Percentiles rank a stretch among this genome's conserved stretches.
Evolutionary conservation across 2,797 vertebrate genomes (phyloP).

Genomic region (Dryobates pubescens): DNA sequence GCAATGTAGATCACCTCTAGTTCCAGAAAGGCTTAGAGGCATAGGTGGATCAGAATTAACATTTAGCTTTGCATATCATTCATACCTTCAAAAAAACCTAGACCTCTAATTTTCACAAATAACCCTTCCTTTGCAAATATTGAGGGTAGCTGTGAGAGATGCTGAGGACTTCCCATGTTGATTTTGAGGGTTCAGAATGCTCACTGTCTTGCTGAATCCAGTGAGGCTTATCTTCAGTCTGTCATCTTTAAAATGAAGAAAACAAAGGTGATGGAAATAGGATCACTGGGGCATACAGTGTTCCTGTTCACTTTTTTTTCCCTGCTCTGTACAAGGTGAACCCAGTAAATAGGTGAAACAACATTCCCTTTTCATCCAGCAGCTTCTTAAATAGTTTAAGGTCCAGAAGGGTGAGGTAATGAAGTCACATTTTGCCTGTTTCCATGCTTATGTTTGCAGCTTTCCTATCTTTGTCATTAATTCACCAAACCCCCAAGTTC

Average conservation of each 20-base stretch:
- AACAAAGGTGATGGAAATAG: not conserved
- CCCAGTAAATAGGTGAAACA: not conserved
- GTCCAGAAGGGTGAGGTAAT: not conserved
- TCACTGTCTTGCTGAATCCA: not conserved
- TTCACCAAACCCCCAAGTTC: not conserved
- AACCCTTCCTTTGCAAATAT: not conserved
- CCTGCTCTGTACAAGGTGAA: not conserved
- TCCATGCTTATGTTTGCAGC: not conserved
- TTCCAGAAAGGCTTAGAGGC: not conserved
- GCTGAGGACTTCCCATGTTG: not conserved
- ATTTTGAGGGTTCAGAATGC: not conserved
- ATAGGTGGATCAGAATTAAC: not conserved
- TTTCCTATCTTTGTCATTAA: not conserved
- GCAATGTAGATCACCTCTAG: not conserved
- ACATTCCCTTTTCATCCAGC: not conserved
- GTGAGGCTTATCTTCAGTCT: not conserved
- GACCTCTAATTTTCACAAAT: not conserved
- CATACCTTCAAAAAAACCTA: not conserved
- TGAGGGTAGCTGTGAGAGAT: not conserved
- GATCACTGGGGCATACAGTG: not conserved
- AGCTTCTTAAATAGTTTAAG: not conserved
- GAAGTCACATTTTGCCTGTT: not conserved
- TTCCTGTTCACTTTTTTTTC: not conserved
- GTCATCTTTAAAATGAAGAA: not conserved
- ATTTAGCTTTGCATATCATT: not conserved